Base-by-base conservation (phyloP, 1,140 invertebrate genomes). In the Heterodera schachtii region DNA sequence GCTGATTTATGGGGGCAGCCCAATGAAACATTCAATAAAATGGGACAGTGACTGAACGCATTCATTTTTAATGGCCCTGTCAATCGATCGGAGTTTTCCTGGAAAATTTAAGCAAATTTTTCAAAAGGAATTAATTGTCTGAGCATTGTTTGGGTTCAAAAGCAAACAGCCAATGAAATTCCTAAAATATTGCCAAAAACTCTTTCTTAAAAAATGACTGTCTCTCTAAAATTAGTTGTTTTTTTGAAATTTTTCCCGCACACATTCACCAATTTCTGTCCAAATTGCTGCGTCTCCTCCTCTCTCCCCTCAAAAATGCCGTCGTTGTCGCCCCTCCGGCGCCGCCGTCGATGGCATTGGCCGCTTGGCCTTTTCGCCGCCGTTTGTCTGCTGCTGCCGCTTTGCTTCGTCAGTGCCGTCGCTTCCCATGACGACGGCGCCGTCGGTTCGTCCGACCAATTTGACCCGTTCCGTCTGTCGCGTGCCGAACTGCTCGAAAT, bases 401-500 rank as follows among this genome's bases (percentile, higher is more conserved):
- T 9, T 49, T 49, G 9, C 47, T 49, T 9, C 57, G 11, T 16
- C 57, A 60, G 16, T 60, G 57, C 57, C 57, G 57, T 16, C 16
- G 11, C 57, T 4, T 16, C 11, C n/a, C n/a, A n/a, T n/a, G 57
- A 60, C 16, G 47, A 49, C 4, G 4, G 4, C 47, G 57, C 57
- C 57, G 57, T 16, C 16, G 13, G 5, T 1, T 4, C 66, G n/a
- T 6, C 4, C 66, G 44, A 7, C 16, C 31, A 71, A 31, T 71
- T 71, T 21, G 60, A 78, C 41, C 57, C 64, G 31, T 78, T 78
- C 66, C 43, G 31, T 49, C 11, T 78, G 47, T 43, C 76, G 21
- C 57, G 76, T 2, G 76, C 52, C n/a, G 76, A 78, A 78, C 70
- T 78, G 47, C 76, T 78, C 31, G 64, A 67, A 78, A 21, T 78